A percentile compares a stretch with the other conserved stretches of the same genome.
phyloP scores from a whole-genome alignment of 23 tunicate genomes.

The Oikopleura vanhoeffeni region DNA sequence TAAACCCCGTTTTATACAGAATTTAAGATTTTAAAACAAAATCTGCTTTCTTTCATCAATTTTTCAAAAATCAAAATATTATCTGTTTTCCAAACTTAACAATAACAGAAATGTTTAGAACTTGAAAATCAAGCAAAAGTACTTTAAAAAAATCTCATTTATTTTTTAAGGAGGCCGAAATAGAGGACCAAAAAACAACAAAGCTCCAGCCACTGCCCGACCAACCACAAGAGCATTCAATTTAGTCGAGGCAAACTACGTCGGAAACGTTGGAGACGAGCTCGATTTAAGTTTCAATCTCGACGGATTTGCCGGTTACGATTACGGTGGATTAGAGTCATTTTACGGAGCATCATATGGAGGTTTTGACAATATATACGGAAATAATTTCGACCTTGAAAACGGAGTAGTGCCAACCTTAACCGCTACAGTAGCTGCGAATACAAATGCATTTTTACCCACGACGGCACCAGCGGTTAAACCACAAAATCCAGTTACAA shows the following conservation, averaged over 20 bases:
- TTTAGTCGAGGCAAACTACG: neutral
- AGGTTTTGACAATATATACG: neutral
- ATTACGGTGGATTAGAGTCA: neutral
- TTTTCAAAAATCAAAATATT: too few species aligned
- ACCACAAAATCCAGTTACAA: neutral
- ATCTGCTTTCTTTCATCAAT: too few species aligned
- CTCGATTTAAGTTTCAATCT: neutral
- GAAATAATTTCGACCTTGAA: neutral
- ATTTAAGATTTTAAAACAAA: too few species aligned
- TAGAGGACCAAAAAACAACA: neutral
- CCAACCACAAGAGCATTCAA: neutral
- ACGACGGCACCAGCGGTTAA: neutral
- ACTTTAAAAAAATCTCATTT: too few species aligned
- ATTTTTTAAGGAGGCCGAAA: neutral
- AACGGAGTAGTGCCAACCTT: conserved; percentile 5
- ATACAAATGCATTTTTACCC: neutral
- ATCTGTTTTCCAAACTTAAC: too few species aligned
- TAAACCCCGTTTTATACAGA: too few species aligned
- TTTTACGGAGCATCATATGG: conserved; percentile 13
- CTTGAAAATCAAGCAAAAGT: too few species aligned
- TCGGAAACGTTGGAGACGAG: conserved; percentile 14
- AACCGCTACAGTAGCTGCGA: neutral
- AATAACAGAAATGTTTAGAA: too few species aligned
- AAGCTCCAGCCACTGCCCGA: neutral
- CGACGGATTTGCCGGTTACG: conserved; percentile 8